Evolutionary conservation across 64 coral and sea anemone genomes (phyloP), one percentile per base, ranked within the genome.

Genomic region (Montipora efflorescens): DNA sequence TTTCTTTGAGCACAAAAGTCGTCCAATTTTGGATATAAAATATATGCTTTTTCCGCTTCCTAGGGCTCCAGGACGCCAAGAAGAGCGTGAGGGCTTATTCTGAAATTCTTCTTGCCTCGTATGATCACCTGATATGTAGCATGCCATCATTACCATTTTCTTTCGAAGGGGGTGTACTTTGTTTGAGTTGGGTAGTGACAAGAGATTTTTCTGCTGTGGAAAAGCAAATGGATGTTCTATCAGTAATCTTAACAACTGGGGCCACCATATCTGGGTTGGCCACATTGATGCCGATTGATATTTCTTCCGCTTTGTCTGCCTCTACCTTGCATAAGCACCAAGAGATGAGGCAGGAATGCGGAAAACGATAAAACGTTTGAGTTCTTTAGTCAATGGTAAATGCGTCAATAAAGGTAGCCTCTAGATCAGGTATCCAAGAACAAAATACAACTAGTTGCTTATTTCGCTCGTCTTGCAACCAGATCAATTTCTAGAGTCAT

Each of bases 401-500:
- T 3, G 82, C 91, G 87, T 93, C 57, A 77, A 64, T 57, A 62
- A 18, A 61, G 18, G 46, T 25, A 49, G 91, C 81, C 19, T 75
- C 74, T 88, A 78, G 77, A 19, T 94, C 92, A 21, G 92, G 92
- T 10, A 79, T 87, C 83, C 92, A 94, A 36, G 92, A 94, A 15
- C 15, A 75, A 88, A 88, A 88, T 21, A 23, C 16, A 47, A 14
- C 7, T 13, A 93, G 49, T 53, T 93, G 47, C 21, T 90, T 76
- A 18, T 53, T 67, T 18, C 28, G 75, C 88, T 47, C 88, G 28
- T 43, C 15, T 79, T 11, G 55, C 15, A 20, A 36, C 47, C 2
- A 90, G 68, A 80, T 90, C 59, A 43, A 28, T 28, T 28, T 28
- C 28, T 28, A 28, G 28, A 28, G 28, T 28, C 28, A 28, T 28